Evolutionary conservation across 2,888 invertebrate genomes (phyloP).

Genomic region (Drosophila meridionalis): DNA sequence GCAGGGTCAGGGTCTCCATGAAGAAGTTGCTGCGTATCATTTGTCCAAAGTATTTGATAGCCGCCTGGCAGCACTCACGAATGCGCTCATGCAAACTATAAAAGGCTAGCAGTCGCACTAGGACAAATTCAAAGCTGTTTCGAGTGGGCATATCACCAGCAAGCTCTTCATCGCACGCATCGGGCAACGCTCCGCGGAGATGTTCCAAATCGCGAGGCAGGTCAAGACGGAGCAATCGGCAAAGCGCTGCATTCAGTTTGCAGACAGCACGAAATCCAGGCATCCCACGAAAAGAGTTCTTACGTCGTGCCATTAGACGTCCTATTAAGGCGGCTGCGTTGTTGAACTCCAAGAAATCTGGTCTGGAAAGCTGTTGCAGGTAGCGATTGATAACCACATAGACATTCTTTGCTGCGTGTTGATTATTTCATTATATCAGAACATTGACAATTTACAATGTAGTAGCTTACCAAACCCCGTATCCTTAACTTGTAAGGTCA

Average conservation of each 20-base stretch:
- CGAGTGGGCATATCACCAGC: constrained; percentile 75
- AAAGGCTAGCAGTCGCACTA: constrained; percentile 73
- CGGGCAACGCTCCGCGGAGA: constrained; percentile 78
- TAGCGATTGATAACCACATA: constrained; percentile 60
- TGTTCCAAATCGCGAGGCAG: constrained; percentile 72
- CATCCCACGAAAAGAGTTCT: constrained; percentile 82
- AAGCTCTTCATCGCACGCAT: constrained; percentile 58
- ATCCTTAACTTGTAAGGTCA: constrained; percentile 68
- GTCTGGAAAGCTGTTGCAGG: constrained; percentile 47
- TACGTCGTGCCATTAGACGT: constrained; percentile 82
- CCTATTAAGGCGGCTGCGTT: constrained; percentile 81
- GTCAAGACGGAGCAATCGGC: constrained; percentile 80
- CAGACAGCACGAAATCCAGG: constrained; percentile 80
- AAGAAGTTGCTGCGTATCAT: constrained; percentile 79
- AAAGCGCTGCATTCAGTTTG: constrained; percentile 81
- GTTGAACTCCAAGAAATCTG: constrained; percentile 63
- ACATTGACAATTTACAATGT: neutral
- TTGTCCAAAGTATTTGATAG: constrained; percentile 76
- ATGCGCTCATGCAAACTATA: constrained; percentile 78
- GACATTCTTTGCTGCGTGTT: constrained; percentile 64
- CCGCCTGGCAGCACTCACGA: constrained; percentile 70
- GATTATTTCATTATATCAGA: neutral
- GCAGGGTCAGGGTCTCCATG: constrained; percentile 78
- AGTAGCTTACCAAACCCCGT: constrained; percentile 67
- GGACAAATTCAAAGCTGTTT: constrained; percentile 75